phyloP scores from a whole-genome alignment of 2,797 vertebrate genomes.

The Sebastolobus alascanus region DNA sequence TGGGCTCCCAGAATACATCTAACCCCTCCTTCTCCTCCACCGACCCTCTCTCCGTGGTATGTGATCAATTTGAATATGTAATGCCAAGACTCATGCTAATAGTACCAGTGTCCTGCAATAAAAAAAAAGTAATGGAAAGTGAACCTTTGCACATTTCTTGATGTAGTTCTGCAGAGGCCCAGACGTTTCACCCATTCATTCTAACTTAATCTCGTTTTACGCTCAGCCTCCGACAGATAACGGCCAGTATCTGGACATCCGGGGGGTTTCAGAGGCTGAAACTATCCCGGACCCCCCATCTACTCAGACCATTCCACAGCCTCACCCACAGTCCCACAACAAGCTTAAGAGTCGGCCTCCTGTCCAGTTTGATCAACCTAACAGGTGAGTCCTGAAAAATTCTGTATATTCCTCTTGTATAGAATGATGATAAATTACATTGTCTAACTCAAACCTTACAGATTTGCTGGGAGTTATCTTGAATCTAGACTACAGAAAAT shows the following conservation, averaged over 20 bases:
- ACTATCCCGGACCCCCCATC: slow-evolving; percentile 69
- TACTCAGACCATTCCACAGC: slow-evolving; percentile 79
- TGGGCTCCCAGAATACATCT: slow-evolving; percentile 75
- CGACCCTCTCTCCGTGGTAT: slow-evolving; percentile 69
- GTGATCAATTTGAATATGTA: slow-evolving; percentile 15
- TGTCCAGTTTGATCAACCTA: slow-evolving; percentile 93
- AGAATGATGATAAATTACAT: background rate
- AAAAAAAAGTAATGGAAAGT: background rate
- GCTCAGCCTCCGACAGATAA: slow-evolving; percentile 86
- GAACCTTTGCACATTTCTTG: background rate
- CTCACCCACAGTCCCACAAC: slow-evolving; percentile 83
- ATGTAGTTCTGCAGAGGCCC: background rate
- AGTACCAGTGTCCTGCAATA: background rate
- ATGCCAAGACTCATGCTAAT: background rate
- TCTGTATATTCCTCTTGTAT: background rate
- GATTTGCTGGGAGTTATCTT: background rate
- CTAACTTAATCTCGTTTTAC: background rate
- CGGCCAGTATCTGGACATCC: slow-evolving; percentile 90
- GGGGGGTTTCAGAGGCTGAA: slow-evolving; percentile 79
- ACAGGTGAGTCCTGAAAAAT: slow-evolving; percentile 87
- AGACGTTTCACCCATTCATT: background rate
- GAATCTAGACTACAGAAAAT: background rate
- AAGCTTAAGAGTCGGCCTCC: slow-evolving; percentile 85
- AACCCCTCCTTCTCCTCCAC: slow-evolving; percentile 77
- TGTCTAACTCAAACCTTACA: background rate